Base-by-base conservation (phyloP, 2,888 invertebrate species). In the Pterobdella sp. region DNA sequence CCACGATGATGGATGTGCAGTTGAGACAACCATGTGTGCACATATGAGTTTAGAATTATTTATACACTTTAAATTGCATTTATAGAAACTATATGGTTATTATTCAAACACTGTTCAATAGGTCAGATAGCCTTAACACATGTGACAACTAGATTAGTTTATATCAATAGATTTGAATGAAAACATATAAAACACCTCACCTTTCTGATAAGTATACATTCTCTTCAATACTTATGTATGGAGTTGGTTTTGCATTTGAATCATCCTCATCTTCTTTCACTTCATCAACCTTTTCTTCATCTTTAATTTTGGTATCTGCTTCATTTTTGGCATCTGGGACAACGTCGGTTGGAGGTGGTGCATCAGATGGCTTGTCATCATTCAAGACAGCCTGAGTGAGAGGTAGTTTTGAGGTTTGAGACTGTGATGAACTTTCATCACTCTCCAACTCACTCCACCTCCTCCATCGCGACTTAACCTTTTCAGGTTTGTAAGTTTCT, bases 151-250 rank as follows among this genome's bases (percentile, higher is more conserved):
- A n/a, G n/a, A n/a, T n/a, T n/a, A n/a, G n/a, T n/a, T n/a, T n/a
- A n/a, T n/a, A n/a, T n/a, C n/a, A n/a, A n/a, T n/a, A n/a, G n/a
- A n/a, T n/a, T n/a, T n/a, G n/a, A n/a, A n/a, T n/a, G n/a, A n/a
- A n/a, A n/a, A n/a, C n/a, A n/a, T n/a, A n/a, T n/a, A n/a, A n/a
- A n/a, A n/a, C n/a, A n/a, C 18, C 60, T 26, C 79, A 90, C 82
- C 92, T 88, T 78, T 92, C 92, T 56, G 88, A 88, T 75, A 91
- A 87, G 85, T 93, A 94, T 76, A 90, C 87, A 85, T 94, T 94
- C 82, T 94, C 93, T 72, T 88, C 88, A 68, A 94, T 87, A 79
- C 89, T 88, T 75, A 90, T 88, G 84, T 75, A 78, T 22, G 69
- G n/a, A 2, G 78, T 78, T 18, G 72, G 75, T 37, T 37, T 31